Evolutionary conservation across 1,140 invertebrate species (phyloP).

Genomic region (Leptinotarsa lineolata): DNA sequence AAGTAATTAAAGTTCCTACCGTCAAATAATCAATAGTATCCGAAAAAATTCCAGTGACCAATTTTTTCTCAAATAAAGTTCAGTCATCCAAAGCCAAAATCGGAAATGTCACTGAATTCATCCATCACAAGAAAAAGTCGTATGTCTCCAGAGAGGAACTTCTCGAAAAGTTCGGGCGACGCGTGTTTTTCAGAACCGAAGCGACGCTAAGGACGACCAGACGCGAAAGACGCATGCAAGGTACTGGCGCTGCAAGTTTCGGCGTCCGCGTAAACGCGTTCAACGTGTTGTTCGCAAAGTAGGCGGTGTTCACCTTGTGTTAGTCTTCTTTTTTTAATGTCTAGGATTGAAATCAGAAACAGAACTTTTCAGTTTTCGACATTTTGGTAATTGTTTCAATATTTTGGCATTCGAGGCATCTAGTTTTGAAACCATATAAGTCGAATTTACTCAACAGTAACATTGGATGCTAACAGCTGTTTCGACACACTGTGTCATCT

Average conservation of each 20-base stretch:
- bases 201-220: background rate
- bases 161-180: background rate
- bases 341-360: no score
- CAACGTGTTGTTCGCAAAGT: background rate
- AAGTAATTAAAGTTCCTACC: no score
- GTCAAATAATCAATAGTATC: no score
- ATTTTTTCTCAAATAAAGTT: background rate
- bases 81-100: background rate
- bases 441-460: no score
- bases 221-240: slow-evolving; percentile 1
- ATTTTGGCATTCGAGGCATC: no score
- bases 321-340: no score
- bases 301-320: slow-evolving; percentile 1
- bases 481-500: no score
- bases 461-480: no score
- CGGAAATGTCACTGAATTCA: background rate
- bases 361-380: no score
- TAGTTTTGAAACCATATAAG: no score
- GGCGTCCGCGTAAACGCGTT: slow-evolving; percentile 1
- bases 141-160: background rate
- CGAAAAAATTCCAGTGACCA: no score
- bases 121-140: background rate
- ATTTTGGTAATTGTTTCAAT: no score
- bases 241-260: background rate
- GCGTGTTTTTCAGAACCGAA: background rate